A percentile compares a stretch with the other conserved stretches of the same genome.
Evolutionary conservation across 1,140 invertebrate genomes (phyloP).

Genomic region (Ceratina australensis): DNA sequence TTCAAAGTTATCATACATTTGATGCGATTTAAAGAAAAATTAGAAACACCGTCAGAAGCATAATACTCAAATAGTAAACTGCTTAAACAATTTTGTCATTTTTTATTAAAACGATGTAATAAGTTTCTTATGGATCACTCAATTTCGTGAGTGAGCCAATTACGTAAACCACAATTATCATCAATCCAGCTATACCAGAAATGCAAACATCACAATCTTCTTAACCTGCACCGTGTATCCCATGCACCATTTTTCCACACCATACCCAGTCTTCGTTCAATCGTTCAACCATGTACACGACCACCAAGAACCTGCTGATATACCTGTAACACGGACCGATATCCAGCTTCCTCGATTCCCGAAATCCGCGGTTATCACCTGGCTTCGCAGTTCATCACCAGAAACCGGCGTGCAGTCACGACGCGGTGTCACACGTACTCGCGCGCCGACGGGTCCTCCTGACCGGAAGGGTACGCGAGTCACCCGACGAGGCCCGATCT

Average conservation of each 20-base stretch:
- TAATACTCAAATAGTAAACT: too few relatives aligned
- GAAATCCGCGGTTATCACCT: slow-evolving; percentile 5
- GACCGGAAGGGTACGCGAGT: slow-evolving; percentile 13
- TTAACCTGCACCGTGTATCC: background rate
- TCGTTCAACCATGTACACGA: background rate
- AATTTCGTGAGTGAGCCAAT: too few relatives aligned
- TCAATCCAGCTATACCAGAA: background rate
- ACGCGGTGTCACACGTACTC: background rate
- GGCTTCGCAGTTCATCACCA: background rate
- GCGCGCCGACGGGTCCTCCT: slow-evolving; percentile 19
- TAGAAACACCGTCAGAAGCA: too few relatives aligned
- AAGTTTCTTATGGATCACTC: too few relatives aligned
- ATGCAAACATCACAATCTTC: too few relatives aligned
- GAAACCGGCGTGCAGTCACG: background rate
- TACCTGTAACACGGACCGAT: background rate
- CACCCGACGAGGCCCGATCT: background rate
- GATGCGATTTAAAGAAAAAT: too few relatives aligned
- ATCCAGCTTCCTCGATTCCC: background rate
- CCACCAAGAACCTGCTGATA: background rate
- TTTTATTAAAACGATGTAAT: too few relatives aligned
- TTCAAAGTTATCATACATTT: too few relatives aligned
- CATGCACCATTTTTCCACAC: background rate
- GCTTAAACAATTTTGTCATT: too few relatives aligned
- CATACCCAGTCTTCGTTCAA: background rate
- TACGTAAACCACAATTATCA: too few relatives aligned